Evolutionary conservation across 2,888 invertebrate genomes (phyloP), one percentile per base, ranked within the genome.

Genomic region (Polydesmus complanatus): DNA sequence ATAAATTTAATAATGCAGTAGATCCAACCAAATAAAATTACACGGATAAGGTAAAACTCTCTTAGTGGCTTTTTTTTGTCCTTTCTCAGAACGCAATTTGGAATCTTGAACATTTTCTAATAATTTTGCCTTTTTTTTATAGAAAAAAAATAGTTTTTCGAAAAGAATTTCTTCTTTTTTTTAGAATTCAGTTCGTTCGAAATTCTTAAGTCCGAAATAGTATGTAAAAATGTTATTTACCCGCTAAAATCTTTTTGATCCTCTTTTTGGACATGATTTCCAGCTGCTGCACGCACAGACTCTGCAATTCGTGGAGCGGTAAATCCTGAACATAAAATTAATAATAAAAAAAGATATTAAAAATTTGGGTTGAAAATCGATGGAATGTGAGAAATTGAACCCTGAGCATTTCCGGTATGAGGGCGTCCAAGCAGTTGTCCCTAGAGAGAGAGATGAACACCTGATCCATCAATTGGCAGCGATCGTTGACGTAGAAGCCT

Each of bases 341-440:
- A 52, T 19, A 54, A 5, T 8, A 54, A 54, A 49, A 5, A 50
- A 49, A 57, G 22, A 47, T 49, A 5, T 50, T 37, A 57, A 23
- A 21, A 48, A 56, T 48, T 11, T 5, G 3, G 14, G 22, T 8
- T 48, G 5, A 2, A 47, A 56, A 14, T 18, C 14, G 49, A 57
- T 5, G 1, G 37, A 27, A 14, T 5, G 2, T n/a, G n/a, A n/a
- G n/a, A n/a, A n/a, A n/a, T n/a, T n/a, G n/a, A n/a, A 75, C 77
- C 73, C 73, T 74, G 2, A 77, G 68, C 22, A 73, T 67, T 26
- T 75, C 75, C 3, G 77, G 77, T 54, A 77, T 67, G 66, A 75
- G 73, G 22, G 73, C 70, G 54, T 72, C 69, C 22, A 77, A 68
- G 61, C 74, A 73, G 26, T 70, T 68, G 23, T 72, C 73, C 53